A percentile compares a stretch with the other conserved stretches of the same genome.
Conservation (phyloP, 2,888 invertebrate genomes). For the Heliconius charithonia region DNA sequence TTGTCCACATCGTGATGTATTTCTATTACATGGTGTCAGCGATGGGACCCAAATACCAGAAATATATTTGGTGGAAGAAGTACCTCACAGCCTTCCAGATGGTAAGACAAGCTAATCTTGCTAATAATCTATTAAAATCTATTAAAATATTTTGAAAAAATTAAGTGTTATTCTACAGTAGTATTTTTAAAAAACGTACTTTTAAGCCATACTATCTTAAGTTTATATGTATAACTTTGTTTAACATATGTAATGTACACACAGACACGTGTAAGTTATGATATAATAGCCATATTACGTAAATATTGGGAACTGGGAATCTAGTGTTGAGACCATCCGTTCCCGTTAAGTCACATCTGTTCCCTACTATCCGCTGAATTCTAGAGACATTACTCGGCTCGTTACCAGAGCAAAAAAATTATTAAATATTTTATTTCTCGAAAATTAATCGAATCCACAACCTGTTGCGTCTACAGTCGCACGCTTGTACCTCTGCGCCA, state of each 20-base stretch:
- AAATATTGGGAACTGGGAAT: neutral
- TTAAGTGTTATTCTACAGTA: too few relatives aligned
- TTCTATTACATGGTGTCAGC: slow-evolving; percentile 98
- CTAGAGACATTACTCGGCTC: too few relatives aligned
- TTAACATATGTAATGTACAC: neutral
- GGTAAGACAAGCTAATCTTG: slow-evolving; percentile 82
- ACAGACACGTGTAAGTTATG: neutral
- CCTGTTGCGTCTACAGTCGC: neutral
- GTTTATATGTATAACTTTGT: neutral
- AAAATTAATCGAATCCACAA: neutral
- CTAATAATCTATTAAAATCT: neutral
- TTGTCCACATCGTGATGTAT: slow-evolving; percentile 98
- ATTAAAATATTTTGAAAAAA: neutral
- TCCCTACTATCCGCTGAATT: neutral
- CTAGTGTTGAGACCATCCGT: neutral
- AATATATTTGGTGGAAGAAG: slow-evolving; percentile 99
- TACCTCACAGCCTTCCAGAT: slow-evolving; percentile 97
- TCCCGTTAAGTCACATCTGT: too few relatives aligned
- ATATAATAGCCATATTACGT: neutral
- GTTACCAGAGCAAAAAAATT: too few relatives aligned
- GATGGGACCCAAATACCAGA: slow-evolving; percentile 96
- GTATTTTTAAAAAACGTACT: too few relatives aligned
- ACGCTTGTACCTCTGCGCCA: too few relatives aligned
- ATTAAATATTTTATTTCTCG: neutral
- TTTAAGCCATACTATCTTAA: too few relatives aligned